phyloP scores from a whole-genome alignment of 2,113 vertebrate genomes.

The Dendropsophus ebraccatus region DNA sequence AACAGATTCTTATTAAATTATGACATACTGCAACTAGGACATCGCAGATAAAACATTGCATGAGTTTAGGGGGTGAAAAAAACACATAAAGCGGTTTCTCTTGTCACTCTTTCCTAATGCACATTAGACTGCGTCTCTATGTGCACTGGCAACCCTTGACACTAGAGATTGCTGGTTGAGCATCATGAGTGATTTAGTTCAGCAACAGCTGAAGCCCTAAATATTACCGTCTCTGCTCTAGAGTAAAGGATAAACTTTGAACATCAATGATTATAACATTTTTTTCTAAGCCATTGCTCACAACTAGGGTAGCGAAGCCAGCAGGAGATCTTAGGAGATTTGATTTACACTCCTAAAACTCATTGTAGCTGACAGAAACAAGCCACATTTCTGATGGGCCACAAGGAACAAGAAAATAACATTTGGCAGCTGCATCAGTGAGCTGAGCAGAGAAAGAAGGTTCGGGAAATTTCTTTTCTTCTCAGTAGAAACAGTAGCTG shows the following conservation, averaged over 20 bases:
- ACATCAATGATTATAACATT: conserved; percentile 34
- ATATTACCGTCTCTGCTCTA: not conserved
- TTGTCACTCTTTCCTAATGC: not conserved
- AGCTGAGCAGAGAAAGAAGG: not conserved
- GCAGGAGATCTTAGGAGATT: conserved; percentile 63
- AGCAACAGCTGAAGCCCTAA: conserved; percentile 23
- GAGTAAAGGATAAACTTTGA: conserved; percentile 43
- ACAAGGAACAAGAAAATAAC: conserved; percentile 54
- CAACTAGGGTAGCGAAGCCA: conserved; percentile 26
- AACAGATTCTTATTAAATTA: not conserved
- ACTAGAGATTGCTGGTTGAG: conserved; percentile 5
- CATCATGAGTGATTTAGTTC: conserved; percentile 31
- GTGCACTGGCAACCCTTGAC: not conserved
- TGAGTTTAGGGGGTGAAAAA: not conserved
- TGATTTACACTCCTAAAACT: conserved; percentile 60
- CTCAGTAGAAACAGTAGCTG: not conserved
- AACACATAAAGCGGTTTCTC: not conserved
- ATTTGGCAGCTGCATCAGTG: conserved; percentile 17
- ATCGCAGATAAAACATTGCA: not conserved
- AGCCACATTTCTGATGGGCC: conserved; percentile 65
- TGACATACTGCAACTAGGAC: not conserved
- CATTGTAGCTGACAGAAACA: conserved; percentile 60
- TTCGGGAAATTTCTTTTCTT: conserved; percentile 27
- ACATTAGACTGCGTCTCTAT: not conserved
- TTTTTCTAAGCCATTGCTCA: conserved; percentile 37